Evolutionary conservation across 2,888 invertebrate genomes (phyloP).

Genomic region (Clusia tigrina): DNA sequence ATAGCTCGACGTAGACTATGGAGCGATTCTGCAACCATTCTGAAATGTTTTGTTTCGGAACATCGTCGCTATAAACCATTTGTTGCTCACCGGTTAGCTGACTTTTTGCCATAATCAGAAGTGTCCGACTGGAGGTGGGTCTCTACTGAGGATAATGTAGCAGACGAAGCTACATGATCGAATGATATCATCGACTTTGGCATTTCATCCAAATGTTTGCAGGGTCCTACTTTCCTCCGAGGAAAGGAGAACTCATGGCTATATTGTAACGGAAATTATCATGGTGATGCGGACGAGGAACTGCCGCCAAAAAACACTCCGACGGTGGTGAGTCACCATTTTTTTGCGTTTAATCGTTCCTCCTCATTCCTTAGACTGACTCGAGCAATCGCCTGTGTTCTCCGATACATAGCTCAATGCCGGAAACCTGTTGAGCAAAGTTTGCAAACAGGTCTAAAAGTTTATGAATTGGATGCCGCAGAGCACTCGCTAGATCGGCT

Average conservation of each 20-base stretch:
- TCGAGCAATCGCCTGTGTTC: no score
- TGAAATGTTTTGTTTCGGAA: constrained; percentile 37
- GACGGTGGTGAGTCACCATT: no score
- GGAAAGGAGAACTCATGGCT: background rate
- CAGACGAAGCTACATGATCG: constrained; percentile 27
- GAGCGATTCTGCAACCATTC: constrained; percentile 20
- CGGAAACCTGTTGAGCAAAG: no score
- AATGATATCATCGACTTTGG: constrained; percentile 11
- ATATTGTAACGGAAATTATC: no score
- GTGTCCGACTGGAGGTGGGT: constrained; percentile 38
- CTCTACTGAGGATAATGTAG: constrained; percentile 10
- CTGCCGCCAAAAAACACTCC: no score
- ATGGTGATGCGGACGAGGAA: no score
- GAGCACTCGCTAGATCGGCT: no score
- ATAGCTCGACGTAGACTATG: constrained; percentile 16
- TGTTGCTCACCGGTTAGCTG: constrained; percentile 26
- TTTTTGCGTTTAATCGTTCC: no score
- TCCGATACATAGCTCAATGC: no score
- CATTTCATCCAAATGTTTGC: constrained; percentile 24
- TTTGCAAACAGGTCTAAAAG: no score
- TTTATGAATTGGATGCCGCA: no score
- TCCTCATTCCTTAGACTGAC: no score
- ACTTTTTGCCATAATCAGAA: constrained; percentile 16
- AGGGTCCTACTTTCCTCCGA: constrained; percentile 13
- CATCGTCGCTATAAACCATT: constrained; percentile 33